Conservation (phyloP, 1,140 invertebrate species). For the Penaeus vannamei region DNA sequence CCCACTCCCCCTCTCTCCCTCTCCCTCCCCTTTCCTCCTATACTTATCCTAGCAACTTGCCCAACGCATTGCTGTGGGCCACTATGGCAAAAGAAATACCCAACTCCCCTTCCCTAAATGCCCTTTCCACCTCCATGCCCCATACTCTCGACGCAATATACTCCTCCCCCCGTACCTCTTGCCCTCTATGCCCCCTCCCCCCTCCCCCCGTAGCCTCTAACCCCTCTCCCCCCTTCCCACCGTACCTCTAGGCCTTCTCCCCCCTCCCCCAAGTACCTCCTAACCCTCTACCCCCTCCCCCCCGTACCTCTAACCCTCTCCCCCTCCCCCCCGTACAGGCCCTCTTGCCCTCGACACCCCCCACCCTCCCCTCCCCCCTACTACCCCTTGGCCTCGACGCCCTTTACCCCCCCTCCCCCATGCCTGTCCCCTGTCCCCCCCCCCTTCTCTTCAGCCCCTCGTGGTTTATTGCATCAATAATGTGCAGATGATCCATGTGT, state of each 20-base stretch:
- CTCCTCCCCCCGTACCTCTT: conserved; percentile 10
- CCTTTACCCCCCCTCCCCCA: background rate
- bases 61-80: no score
- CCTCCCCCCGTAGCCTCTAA: background rate
- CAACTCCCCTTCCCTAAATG: no score
- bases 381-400: background rate
- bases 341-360: background rate
- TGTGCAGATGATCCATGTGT: no score
- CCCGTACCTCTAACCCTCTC: background rate
- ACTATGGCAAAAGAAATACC: no score
- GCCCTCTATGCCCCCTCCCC: background rate
- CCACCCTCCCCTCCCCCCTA: background rate
- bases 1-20: background rate
- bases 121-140: background rate
- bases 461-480: no score
- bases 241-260: background rate
- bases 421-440: background rate
- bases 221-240: background rate
- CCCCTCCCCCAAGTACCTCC: background rate
- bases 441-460: background rate
- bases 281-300: background rate
- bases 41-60: no score
- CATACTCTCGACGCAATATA: background rate
- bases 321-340: background rate
- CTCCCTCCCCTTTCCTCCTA: no score